Evolutionary conservation across 2,888 invertebrate genomes (phyloP).

Genomic region (Diaperis boleti): DNA sequence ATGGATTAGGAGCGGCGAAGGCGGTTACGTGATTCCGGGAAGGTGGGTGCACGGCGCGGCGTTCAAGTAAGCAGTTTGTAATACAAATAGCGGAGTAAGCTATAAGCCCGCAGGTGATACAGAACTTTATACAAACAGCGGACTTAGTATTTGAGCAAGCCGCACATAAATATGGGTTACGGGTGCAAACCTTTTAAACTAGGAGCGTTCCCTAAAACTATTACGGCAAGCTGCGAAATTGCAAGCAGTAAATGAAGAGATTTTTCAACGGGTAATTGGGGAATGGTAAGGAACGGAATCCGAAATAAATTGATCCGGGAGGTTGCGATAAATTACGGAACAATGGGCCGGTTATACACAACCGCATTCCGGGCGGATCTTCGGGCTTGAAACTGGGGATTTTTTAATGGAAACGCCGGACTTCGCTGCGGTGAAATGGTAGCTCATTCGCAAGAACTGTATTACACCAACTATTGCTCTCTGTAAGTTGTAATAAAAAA

Average conservation of each 20-base stretch:
- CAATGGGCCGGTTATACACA: constrained; percentile 39
- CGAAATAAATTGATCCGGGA: constrained; percentile 42
- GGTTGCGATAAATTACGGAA: constrained; percentile 40
- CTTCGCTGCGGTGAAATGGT: too few relatives aligned
- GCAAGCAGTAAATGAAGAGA: constrained; percentile 43
- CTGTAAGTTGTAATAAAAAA: too few relatives aligned
- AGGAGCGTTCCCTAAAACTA: constrained; percentile 40
- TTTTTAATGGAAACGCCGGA: neutral
- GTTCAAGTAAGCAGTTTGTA: constrained; percentile 51
- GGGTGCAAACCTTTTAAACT: constrained; percentile 43
- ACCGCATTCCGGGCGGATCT: constrained; percentile 40
- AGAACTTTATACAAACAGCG: constrained; percentile 51
- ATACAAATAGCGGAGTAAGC: constrained; percentile 49
- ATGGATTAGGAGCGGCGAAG: constrained; percentile 36
- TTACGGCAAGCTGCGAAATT: constrained; percentile 41
- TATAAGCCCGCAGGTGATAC: constrained; percentile 48
- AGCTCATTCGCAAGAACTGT: too few relatives aligned
- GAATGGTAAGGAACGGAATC: constrained; percentile 43
- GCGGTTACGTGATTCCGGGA: constrained; percentile 34
- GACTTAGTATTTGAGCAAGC: constrained; percentile 49
- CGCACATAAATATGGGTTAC: constrained; percentile 50
- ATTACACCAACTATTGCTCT: too few relatives aligned
- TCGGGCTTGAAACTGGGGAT: constrained; percentile 14
- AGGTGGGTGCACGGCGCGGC: constrained; percentile 32
- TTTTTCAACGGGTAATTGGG: constrained; percentile 39